phyloP scores from a whole-genome alignment of 2,888 invertebrate species.

The Odiellus spinosus region DNA sequence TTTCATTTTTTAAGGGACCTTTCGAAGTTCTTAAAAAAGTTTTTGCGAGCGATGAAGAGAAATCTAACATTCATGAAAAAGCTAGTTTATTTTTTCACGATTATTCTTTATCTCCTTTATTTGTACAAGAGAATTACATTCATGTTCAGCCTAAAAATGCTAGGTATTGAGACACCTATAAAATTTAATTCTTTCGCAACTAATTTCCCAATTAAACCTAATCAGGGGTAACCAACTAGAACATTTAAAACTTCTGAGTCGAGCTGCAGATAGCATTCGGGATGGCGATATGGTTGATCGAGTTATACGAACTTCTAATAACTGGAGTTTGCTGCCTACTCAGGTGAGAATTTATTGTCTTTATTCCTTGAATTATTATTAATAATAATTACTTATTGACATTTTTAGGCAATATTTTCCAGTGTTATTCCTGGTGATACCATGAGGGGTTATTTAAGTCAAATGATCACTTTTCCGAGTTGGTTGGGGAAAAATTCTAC shows the following conservation, averaged over 20 bases:
- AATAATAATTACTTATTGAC: slow-evolving; percentile 1
- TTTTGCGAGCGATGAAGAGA: slow-evolving; percentile 58
- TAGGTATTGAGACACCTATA: slow-evolving; percentile 35
- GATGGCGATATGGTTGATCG: slow-evolving; percentile 70
- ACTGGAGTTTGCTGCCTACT: slow-evolving; percentile 69
- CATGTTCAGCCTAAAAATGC: slow-evolving; percentile 57
- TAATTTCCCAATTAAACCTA: neutral
- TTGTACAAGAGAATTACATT: slow-evolving; percentile 94
- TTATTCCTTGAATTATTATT: neutral
- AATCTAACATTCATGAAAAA: slow-evolving; percentile 62
- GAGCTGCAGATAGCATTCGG: slow-evolving; percentile 69
- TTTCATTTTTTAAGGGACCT: slow-evolving; percentile 46
- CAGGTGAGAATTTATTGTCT: slow-evolving; percentile 35
- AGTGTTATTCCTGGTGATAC: slow-evolving; percentile 77
- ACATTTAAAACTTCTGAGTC: slow-evolving; percentile 50
- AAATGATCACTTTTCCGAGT: slow-evolving; percentile 73
- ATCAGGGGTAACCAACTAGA: slow-evolving; percentile 35
- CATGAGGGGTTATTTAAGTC: slow-evolving; percentile 60
- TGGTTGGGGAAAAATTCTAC: slow-evolving; percentile 95
- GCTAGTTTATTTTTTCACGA: slow-evolving; percentile 89
- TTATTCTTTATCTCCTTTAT: slow-evolving; percentile 86
- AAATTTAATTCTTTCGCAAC: neutral
- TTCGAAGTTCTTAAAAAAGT: slow-evolving; percentile 86
- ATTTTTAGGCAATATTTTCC: slow-evolving; percentile 57
- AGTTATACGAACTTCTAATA: slow-evolving; percentile 49